Evolutionary conservation across 2,113 vertebrate species (phyloP).

Genomic region (Naja naja): DNA sequence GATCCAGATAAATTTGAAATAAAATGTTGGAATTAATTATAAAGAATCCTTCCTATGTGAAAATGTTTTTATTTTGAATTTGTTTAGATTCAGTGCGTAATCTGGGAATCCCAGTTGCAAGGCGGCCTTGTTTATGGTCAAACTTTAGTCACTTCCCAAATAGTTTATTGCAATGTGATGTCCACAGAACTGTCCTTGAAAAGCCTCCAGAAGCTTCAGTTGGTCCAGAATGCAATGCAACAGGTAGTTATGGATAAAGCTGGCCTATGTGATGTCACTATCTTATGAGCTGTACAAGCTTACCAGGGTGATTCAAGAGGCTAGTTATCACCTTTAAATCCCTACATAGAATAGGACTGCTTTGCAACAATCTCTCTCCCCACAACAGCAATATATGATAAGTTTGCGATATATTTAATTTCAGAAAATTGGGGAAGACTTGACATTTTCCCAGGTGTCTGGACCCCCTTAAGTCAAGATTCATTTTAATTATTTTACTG

Average conservation of each 20-base stretch:
- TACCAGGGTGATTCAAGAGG: background rate
- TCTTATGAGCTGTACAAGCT: background rate
- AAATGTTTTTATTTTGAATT: background rate
- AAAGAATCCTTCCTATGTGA: background rate
- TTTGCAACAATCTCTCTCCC: too few relatives aligned
- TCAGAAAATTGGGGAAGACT: background rate
- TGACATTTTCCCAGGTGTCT: background rate
- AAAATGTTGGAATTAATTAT: background rate
- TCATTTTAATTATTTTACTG: slow-evolving; percentile 15
- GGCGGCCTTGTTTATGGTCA: background rate
- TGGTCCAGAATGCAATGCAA: background rate
- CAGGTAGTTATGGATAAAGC: background rate
- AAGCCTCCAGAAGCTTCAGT: background rate
- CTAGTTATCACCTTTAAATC: background rate
- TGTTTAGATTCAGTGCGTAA: too few relatives aligned
- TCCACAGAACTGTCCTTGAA: background rate
- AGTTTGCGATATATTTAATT: background rate
- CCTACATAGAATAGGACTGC: background rate
- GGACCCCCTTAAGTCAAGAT: background rate
- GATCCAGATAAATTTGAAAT: background rate
- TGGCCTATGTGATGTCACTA: background rate
- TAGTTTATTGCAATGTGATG: background rate
- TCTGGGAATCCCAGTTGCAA: background rate
- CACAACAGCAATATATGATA: background rate
- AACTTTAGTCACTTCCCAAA: background rate